Conservation (phyloP, 92 coral and sea anemone genomes). For the Epizoanthus illoricatus region DNA sequence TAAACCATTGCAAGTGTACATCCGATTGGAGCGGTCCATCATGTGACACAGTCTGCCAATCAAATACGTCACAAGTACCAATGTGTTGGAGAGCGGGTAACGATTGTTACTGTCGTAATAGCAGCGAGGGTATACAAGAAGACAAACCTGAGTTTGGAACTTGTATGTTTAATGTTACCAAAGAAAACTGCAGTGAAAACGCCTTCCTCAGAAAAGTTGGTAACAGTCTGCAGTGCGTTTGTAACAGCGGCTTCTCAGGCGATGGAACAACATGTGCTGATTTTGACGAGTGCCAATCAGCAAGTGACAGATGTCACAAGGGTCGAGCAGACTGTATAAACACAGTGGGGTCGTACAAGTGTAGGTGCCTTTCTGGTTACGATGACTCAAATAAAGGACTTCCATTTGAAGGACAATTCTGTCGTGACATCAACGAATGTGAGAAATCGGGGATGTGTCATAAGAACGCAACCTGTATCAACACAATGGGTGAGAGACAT, state of each 20-base stretch:
- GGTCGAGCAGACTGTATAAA: conserved; percentile 50
- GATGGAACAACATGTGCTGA: conserved; percentile 64
- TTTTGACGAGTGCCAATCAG: conserved; percentile 57
- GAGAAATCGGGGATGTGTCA: conserved; percentile 39
- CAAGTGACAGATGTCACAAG: background rate
- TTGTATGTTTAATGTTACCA: conserved; percentile 66
- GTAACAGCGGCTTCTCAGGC: conserved; percentile 67
- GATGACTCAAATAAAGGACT: background rate
- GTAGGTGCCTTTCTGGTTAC: conserved; percentile 63
- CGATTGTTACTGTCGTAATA: conserved; percentile 43
- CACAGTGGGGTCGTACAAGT: conserved; percentile 58
- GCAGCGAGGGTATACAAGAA: background rate
- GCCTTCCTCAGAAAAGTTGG: conserved; percentile 52
- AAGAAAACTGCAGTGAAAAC: conserved; percentile 54
- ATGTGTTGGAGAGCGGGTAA: conserved; percentile 8
- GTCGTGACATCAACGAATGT: conserved; percentile 72
- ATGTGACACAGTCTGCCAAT: conserved; percentile 54
- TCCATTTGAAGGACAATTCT: background rate
- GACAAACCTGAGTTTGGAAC: background rate
- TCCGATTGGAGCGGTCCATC: conserved; percentile 43
- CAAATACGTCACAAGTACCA: conserved; percentile 3
- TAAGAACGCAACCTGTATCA: conserved; percentile 55
- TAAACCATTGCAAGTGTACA: conserved; percentile 50
- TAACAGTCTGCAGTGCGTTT: conserved; percentile 52
- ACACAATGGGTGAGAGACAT: conserved; percentile 55